Base-by-base conservation (phyloP, 2,797 vertebrate genomes). In the Rhynchonycteris naso region DNA sequence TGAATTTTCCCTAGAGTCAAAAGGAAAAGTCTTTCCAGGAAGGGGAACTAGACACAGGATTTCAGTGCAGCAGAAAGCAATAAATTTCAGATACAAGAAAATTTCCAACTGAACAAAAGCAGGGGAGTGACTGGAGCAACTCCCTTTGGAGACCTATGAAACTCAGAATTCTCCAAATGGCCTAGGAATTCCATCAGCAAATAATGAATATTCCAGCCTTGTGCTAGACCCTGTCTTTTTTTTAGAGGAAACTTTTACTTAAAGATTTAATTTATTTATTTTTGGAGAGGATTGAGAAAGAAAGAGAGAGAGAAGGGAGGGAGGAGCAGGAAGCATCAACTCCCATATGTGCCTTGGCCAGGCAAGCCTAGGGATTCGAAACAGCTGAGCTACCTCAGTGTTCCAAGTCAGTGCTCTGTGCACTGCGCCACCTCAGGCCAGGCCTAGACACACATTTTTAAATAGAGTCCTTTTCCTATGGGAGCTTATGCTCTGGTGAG, bases 31-130 rank as follows among this genome's bases (percentile, higher is more conserved):
- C 50, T 83, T 90, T 56, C 71, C 52, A 74, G 79, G 16, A 68
- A 83, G 30, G 43, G 33, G 65, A 88, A 79, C 35, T 63, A 91
- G 87, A 76, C n/a, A 63, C 43, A 76, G 30, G 59, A 74, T 59
- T 84, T 92, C 66, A 63, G 4, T 68, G 43, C 4, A 76, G 61
- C 47, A 89, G 10, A 88, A 63, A 95, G 63, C 63, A 90, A 35
- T 72, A 52, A 83, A 78, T 72, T 78, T 69, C 14, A 93, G 43
- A 47, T 63, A 24, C 1, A 47, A 66, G 63, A 89, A 90, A 83
- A 75, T 82, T 86, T 95, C 16, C 66, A 84, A 76, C 26, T 50
- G 79, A 85, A 56, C 21, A 68, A 88, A 88, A 91, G 22, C 13
- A 75, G 10, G 3, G 81, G 68, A 35, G 26, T 59, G 26, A 81